Base-by-base conservation (phyloP, 2,113 vertebrate species). In the Oncorhynchus tshawytscha region DNA sequence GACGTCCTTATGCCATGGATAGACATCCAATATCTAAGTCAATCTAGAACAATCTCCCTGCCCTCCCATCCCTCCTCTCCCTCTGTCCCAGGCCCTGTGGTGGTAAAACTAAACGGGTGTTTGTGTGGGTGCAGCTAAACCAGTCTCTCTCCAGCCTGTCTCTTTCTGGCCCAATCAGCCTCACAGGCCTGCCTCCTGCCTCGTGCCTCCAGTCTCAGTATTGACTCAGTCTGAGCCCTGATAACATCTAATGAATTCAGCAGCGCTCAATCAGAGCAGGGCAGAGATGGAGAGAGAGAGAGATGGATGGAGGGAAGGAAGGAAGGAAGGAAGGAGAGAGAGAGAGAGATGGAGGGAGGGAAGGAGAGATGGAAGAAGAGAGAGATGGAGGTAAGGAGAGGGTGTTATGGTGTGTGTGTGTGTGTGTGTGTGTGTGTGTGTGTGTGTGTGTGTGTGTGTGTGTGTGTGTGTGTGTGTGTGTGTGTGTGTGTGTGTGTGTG, bases 171-270 rank as follows among this genome's bases (percentile, higher is more conserved):
- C 80, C 76, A 82, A 83, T 87, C 88, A 87, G 81, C 74, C 73
- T 84, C 85, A 68, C 73, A 76, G 79, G 79, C 45, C 67, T 80
- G 80, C 78, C 86, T 68, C 75, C 76, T 79, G 80, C 78, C 86
- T 68, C 75, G 74, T 79, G 80, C 45, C 67, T 80, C 78, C 78
- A 82, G 75, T 71, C 77, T 76, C 83, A 85, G 72, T 88, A 90
- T 87, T 79, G 88, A 88, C 85, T 80, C 60, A 71, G 81, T 78
- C 78, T 67, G 70, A 66, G 83, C 62, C 12, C 70, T 70, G 82
- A 91, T 91, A 86, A 72, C 81, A 88, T 92, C 88, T 87, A 73
- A 85, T 86, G 85, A 88, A 90, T 91, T 83, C 81, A 72, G 78
- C 86, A 74, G 71, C 67, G 20, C 73, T 78, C 51, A 73, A 80